Evolutionary conservation across 2,888 invertebrate species (phyloP).

Genomic region (Tridacna gigas): DNA sequence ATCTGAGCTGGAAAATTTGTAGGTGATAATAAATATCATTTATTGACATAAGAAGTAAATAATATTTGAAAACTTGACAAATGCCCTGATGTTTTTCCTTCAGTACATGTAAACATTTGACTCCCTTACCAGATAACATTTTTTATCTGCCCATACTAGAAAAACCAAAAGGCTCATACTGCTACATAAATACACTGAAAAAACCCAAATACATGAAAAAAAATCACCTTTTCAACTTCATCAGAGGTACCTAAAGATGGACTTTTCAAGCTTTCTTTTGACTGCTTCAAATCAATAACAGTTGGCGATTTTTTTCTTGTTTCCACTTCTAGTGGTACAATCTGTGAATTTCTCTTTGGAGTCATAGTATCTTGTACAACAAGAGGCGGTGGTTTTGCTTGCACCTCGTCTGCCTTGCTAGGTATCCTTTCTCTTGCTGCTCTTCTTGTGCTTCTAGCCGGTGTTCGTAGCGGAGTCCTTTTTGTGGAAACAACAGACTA

Average conservation of each 20-base stretch:
- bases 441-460: constrained; percentile 56
- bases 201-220: too few species aligned
- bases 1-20: too few species aligned
- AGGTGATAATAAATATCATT: too few species aligned
- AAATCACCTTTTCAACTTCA: constrained; percentile 46
- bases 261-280: constrained; percentile 29
- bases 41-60: too few species aligned
- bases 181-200: too few species aligned
- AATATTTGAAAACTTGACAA: too few species aligned
- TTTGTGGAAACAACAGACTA: constrained; percentile 68
- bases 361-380: not conserved
- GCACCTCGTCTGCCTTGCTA: constrained; percentile 1
- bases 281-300: constrained; percentile 8
- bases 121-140: too few species aligned
- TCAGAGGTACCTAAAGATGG: constrained; percentile 39
- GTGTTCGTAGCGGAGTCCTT: constrained; percentile 64
- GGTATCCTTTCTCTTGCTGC: constrained; percentile 28
- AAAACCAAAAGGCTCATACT: too few species aligned
- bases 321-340: not conserved
- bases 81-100: too few species aligned
- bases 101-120: too few species aligned
- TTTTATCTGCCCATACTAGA: too few species aligned
- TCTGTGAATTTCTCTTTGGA: not conserved
- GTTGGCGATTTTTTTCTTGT: constrained; percentile 9
- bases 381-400: not conserved